Evolutionary conservation across 2,888 invertebrate species (phyloP), one percentile per base, ranked within the genome.

Genomic region (Campoplex nolae): DNA sequence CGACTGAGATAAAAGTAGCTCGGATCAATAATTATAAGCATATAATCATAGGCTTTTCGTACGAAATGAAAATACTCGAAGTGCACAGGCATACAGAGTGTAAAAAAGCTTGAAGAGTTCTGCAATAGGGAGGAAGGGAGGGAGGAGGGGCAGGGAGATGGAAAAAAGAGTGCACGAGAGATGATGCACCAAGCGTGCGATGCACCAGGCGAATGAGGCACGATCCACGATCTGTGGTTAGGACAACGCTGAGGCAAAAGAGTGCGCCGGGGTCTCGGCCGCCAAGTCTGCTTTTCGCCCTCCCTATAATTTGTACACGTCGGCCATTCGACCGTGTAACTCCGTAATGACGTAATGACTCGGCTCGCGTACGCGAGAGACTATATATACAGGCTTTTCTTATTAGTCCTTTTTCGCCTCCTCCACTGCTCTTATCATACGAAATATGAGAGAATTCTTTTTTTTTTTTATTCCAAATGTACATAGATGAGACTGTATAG

Each of bases 301-400:
- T 87, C 91, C 93, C 93, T 93, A 91, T 93, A 93, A 93, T 93
- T 93, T 93, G 92, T 93, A 91, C 84, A 92, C 91, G 90, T 92
- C 92, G 90, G 88, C 92, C 90, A 92, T 91, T 91, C 91, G 90
- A 92, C 90, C 93, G 92, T 93, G 93, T 93, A 93, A 93, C 93
- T 91, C 90, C 85, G 91, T 93, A 93, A 93, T 93, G 92, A 93
- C 90, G 93, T 93, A 93, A 93, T 93, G 93, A 92, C 91, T 90
- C 90, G 88, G 90, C 90, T 90, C 87, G 76, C 77, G 84, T 84
- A 85, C 74, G 75, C 58, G 80, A 80, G 87, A 23, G 23, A 23
- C 23, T 23, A 23, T 23, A 23, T 85, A 79, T 62, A 65, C 78
- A 78, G 54, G 76, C 77, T 87, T 68, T 82, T 85, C 86, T 77